These are phyloP conservation scores for Ageneiosus marmoratus DNA, from an alignment of 2,113 vertebrate species.

Conservation along the genomic window DNA sequence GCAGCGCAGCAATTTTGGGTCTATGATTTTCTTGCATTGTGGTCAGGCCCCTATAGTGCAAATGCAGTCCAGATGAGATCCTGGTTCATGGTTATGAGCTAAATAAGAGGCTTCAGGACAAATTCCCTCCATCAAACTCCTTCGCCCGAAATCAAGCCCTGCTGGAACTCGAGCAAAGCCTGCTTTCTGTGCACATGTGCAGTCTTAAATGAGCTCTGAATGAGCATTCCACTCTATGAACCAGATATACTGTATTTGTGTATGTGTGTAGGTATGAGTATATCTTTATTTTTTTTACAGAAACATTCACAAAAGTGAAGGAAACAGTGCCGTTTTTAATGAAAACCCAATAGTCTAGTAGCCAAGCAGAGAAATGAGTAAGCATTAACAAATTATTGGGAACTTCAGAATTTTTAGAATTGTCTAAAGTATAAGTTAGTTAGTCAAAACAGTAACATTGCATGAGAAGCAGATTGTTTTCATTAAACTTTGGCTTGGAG, in stretches of 20 bases:
- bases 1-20: constrained; percentile 72
- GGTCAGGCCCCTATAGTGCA: constrained; percentile 69
- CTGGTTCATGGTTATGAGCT: constrained; percentile 61
- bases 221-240: constrained; percentile 31
- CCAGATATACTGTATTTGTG: constrained; percentile 24
- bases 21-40: constrained; percentile 70
- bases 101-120: constrained; percentile 59
- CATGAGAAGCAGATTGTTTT: constrained; percentile 23
- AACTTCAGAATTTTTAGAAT: neutral
- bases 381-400: neutral
- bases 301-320: neutral
- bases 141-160: constrained; percentile 55
- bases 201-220: constrained; percentile 12
- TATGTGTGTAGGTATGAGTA: neutral
- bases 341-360: neutral
- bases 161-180: constrained; percentile 41
- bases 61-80: constrained; percentile 73
- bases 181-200: constrained; percentile 42
- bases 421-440: no score
- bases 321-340: neutral
- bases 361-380: neutral
- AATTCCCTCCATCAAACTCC: constrained; percentile 54
- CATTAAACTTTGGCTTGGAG: neutral
- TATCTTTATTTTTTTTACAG: neutral
- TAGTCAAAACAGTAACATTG: neutral